Conservation (phyloP, 2,113 vertebrate genomes). For the Pluvialis apricaria region DNA sequence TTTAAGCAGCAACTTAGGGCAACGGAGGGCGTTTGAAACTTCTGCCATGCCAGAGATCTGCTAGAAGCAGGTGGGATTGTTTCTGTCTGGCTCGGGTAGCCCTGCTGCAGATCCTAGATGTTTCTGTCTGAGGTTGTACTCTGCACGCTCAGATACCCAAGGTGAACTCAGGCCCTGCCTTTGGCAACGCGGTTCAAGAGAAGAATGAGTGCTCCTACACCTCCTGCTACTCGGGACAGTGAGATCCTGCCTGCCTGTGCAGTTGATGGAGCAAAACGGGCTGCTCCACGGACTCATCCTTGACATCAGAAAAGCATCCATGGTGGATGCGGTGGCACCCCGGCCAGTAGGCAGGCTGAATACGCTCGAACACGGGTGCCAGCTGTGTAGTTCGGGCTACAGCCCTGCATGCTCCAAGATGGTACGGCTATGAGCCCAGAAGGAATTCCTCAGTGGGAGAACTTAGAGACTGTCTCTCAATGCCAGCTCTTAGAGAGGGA, state of each 20-base stretch:
- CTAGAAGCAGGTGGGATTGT: background rate
- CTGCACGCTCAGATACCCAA: background rate
- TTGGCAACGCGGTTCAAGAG: background rate
- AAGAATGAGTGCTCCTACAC: background rate
- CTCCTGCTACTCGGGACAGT: background rate
- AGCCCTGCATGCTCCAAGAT: background rate
- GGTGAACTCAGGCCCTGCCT: background rate
- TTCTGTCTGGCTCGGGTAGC: background rate
- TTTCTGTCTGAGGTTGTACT: background rate
- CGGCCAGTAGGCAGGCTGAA: background rate
- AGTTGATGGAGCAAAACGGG: background rate
- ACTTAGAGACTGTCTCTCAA: background rate
- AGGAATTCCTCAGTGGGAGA: background rate
- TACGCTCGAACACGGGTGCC: background rate
- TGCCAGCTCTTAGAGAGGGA: background rate
- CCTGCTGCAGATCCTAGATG: background rate
- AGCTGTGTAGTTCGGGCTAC: background rate
- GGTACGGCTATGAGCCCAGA: background rate
- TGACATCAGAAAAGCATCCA: background rate
- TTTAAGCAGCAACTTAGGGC: background rate
- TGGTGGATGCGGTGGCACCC: background rate
- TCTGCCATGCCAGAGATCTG: background rate
- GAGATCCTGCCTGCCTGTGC: background rate
- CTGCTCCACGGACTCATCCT: fast-evolving
- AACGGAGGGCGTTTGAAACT: background rate